A percentile compares a stretch with the other conserved stretches of the same genome.
phyloP scores from a whole-genome alignment of 2,797 vertebrate species.

The Epinephelus coioides region DNA sequence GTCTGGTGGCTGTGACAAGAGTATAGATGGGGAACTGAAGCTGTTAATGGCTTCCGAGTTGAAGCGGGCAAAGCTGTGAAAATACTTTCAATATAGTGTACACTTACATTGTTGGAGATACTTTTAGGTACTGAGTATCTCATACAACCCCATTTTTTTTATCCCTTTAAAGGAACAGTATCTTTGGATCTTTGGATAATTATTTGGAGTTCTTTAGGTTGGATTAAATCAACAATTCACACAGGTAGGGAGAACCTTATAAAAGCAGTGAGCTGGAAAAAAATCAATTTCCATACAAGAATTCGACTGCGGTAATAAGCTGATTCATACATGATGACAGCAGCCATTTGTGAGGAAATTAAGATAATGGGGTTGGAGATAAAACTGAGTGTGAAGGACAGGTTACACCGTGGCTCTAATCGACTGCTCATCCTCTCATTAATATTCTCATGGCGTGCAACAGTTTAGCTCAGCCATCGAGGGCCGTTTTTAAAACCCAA shows the following conservation, averaged over 20 bases:
- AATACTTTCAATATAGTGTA: too few relatives aligned
- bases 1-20: too few relatives aligned
- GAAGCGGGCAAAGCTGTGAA: too few relatives aligned
- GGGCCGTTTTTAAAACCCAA: neutral
- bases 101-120: too few relatives aligned
- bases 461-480: neutral
- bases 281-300: neutral
- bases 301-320: neutral
- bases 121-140: too few relatives aligned
- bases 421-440: slow-evolving; percentile 4
- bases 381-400: slow-evolving; percentile 4
- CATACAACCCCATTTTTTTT: too few relatives aligned
- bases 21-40: too few relatives aligned
- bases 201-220: neutral
- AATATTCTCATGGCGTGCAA: slow-evolving; percentile 11
- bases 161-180: neutral
- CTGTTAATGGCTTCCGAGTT: too few relatives aligned
- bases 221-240: neutral
- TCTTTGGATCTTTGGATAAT: neutral
- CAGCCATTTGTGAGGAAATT: neutral
- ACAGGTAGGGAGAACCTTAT: neutral
- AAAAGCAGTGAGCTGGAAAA: too few relatives aligned
- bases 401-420: neutral
- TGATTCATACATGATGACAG: neutral
- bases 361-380: neutral